These are phyloP conservation scores for Triplophysa tibetana DNA, from an alignment of 2,113 vertebrate species.

Conservation along the genomic window DNA sequence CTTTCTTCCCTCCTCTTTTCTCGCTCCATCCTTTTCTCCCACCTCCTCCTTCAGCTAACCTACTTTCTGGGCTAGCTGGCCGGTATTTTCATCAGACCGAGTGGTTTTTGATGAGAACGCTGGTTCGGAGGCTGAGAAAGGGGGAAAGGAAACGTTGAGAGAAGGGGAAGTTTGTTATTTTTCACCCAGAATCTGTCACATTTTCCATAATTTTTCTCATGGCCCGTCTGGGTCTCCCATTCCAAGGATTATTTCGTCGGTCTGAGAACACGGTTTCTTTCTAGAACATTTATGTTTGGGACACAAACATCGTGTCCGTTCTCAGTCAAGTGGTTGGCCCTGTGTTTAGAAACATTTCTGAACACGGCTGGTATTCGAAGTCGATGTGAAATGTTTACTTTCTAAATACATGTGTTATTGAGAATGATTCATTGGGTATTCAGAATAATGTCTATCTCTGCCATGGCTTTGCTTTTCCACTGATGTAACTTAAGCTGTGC, in stretches of 20 bases:
- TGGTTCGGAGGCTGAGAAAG: background rate
- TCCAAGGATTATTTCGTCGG: constrained; percentile 24
- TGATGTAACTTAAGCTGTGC: too few species aligned
- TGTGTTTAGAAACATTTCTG: background rate
- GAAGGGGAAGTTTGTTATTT: constrained; percentile 16
- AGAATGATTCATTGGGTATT: too few species aligned
- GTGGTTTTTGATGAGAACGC: constrained; percentile 12
- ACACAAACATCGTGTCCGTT: constrained; percentile 8
- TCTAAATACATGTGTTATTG: too few species aligned
- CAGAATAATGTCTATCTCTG: too few species aligned
- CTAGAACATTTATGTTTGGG: constrained; percentile 1
- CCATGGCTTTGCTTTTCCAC: too few species aligned
- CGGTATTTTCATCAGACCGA: constrained; percentile 11
- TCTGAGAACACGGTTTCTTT: constrained; percentile 3
- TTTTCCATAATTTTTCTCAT: constrained; percentile 59
- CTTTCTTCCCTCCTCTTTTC: constrained; percentile 21
- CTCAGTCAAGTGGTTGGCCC: background rate
- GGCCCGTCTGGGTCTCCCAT: constrained; percentile 1
- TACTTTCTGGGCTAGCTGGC: constrained; percentile 23
- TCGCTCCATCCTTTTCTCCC: constrained; percentile 22
- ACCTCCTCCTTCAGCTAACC: constrained; percentile 37
- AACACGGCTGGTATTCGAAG: background rate
- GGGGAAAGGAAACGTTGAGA: background rate
- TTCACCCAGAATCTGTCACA: constrained; percentile 39
- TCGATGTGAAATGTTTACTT: too few species aligned